Evolutionary conservation across 1,140 invertebrate genomes (phyloP).

Genomic region (Araneus ventricosus): DNA sequence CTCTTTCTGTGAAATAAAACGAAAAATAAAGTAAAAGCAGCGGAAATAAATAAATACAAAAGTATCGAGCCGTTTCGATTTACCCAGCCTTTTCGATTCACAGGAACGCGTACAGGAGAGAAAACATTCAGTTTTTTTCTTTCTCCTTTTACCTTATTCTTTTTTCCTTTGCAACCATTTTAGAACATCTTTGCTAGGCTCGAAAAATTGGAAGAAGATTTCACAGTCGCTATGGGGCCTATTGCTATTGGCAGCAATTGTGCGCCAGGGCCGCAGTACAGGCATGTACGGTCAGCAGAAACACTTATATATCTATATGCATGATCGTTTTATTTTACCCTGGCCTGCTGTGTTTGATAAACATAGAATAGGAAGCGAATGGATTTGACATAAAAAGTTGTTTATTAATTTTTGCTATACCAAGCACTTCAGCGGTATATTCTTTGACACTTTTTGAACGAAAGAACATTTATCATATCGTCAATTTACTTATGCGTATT

Average conservation of each 20-base stretch:
- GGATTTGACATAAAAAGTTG: too few relatives aligned
- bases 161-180: conserved; percentile 33
- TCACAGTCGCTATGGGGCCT: conserved; percentile 51
- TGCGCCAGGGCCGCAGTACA: too few relatives aligned
- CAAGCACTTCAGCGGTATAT: too few relatives aligned
- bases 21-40: conserved; percentile 53
- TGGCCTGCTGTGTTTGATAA: too few relatives aligned
- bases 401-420: too few relatives aligned
- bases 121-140: conserved; percentile 50
- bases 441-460: too few relatives aligned
- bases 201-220: conserved; percentile 46
- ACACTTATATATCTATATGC: too few relatives aligned
- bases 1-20: conserved; percentile 53
- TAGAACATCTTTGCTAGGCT: conserved; percentile 23
- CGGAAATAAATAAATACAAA: conserved; percentile 68
- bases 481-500: too few relatives aligned
- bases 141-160: background rate
- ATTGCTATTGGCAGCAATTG: conserved; percentile 44
- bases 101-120: conserved; percentile 26
- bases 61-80: conserved; percentile 65
- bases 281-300: too few relatives aligned
- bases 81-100: conserved; percentile 68
- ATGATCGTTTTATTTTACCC: too few relatives aligned
- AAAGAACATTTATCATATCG: too few relatives aligned
- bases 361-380: too few relatives aligned